These are phyloP conservation scores for Rhagonycha lutea DNA, from an alignment of 2,888 invertebrate genomes.

Conservation along the genomic window DNA sequence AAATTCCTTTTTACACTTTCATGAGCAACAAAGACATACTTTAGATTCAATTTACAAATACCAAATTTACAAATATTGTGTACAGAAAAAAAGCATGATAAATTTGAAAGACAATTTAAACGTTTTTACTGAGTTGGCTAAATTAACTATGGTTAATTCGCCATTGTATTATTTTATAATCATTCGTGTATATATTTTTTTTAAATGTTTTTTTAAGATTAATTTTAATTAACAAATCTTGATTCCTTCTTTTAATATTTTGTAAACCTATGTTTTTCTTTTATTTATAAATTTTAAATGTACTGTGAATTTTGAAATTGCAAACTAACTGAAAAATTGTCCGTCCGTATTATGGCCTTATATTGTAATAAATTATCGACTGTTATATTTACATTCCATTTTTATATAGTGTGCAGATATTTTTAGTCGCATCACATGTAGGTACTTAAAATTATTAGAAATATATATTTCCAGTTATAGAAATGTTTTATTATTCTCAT, in stretches of 20 bases:
- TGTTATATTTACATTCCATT: conserved; percentile 35
- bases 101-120: background rate
- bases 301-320: background rate
- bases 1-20: background rate
- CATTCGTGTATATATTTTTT: background rate
- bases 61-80: background rate
- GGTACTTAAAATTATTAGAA: conserved; percentile 48
- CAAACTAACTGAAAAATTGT: conserved; percentile 12
- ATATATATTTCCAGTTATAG: conserved; percentile 49
- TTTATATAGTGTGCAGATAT: conserved; percentile 39
- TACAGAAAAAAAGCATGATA: background rate
- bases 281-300: conserved; percentile 9
- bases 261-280: background rate
- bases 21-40: background rate
- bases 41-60: background rate
- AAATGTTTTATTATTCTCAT: conserved; percentile 15
- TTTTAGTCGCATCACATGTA: conserved; percentile 47
- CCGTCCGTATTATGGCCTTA: conserved; percentile 31
- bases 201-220: background rate
- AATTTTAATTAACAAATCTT: background rate
- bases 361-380: conserved; percentile 25
- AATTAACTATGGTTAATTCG: background rate
- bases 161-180: background rate
- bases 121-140: background rate
- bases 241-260: background rate